Percentiles rank a stretch among this genome's conserved stretches.
phyloP scores from a whole-genome alignment of 2,888 invertebrate genomes.

The Zygothrica quintamaculata region DNA sequence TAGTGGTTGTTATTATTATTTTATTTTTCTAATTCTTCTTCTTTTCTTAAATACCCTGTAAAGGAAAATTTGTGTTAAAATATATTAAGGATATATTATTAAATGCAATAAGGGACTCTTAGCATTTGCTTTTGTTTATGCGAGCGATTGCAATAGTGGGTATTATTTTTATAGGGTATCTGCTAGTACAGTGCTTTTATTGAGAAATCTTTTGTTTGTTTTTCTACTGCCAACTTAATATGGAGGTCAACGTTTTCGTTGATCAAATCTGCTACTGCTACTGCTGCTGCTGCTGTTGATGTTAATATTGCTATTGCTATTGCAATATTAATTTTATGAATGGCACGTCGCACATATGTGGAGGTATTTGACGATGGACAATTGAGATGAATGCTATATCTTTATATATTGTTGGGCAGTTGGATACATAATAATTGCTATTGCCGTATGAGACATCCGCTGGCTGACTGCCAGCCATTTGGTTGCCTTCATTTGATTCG shows the following conservation, averaged over 20 bases:
- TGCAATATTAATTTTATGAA: conserved; percentile 70
- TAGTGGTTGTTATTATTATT: conserved; percentile 24
- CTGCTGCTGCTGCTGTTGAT: no score
- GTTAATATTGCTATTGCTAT: conserved; percentile 25
- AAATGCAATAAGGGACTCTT: no score
- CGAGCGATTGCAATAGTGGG: no score
- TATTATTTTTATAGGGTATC: conserved; percentile 29
- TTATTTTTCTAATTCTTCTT: no score
- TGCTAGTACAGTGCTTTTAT: conserved; percentile 5
- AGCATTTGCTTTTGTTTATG: no score
- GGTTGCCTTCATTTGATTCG: conserved; percentile 62
- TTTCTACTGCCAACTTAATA: conserved; percentile 46
- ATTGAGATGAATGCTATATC: conserved; percentile 9
- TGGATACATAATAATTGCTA: conserved; percentile 34
- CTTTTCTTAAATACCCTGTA: conserved; percentile 1
- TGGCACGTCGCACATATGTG: conserved; percentile 53
- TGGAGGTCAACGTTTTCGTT: conserved; percentile 54
- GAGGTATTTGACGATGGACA: no score
- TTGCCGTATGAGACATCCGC: conserved; percentile 4
- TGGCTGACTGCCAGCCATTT: conserved; percentile 25
- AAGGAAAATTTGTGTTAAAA: no score
- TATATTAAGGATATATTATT: no score
- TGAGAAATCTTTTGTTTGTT: conserved; percentile 9
- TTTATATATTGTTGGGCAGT: neutral
- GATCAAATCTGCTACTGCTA: conserved; percentile 30